phyloP scores from a whole-genome alignment of 2,888 invertebrate species.

The Omphaloscelis lunosa region DNA sequence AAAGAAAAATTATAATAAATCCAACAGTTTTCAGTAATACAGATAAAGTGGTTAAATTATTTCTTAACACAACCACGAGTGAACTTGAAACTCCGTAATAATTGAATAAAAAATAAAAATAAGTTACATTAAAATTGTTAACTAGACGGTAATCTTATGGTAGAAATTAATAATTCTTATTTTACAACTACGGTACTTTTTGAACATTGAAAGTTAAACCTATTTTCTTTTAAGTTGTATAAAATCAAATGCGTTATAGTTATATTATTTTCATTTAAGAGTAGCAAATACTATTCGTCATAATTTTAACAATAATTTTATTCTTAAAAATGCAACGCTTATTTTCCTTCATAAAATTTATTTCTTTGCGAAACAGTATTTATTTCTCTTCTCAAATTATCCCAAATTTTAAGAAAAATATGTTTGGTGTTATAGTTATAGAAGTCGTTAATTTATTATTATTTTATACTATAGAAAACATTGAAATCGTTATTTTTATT shows the following conservation, averaged over 20 bases:
- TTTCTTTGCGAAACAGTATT: slow-evolving; percentile 51
- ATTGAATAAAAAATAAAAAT: slow-evolving; percentile 59
- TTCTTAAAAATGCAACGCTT: slow-evolving; percentile 63
- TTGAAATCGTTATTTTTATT: slow-evolving; percentile 57
- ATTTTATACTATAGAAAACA: slow-evolving; percentile 59
- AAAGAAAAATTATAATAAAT: slow-evolving; percentile 59
- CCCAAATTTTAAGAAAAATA: slow-evolving; percentile 64
- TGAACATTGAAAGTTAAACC: slow-evolving; percentile 62
- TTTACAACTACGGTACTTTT: slow-evolving; percentile 62
- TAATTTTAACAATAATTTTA: slow-evolving; percentile 42
- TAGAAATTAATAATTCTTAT: slow-evolving; percentile 61
- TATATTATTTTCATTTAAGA: slow-evolving; percentile 50
- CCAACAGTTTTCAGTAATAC: slow-evolving; percentile 61
- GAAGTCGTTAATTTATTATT: slow-evolving; percentile 57
- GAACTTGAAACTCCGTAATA: slow-evolving; percentile 75
- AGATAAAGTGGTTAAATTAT: slow-evolving; percentile 63
- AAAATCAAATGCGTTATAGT: slow-evolving; percentile 57
- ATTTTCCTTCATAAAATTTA: slow-evolving; percentile 50
- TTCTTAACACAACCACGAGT: slow-evolving; percentile 87
- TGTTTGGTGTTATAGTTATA: slow-evolving; percentile 62
- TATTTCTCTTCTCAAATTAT: slow-evolving; percentile 40
- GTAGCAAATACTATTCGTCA: slow-evolving; percentile 55
- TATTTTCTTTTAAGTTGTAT: slow-evolving; percentile 64
- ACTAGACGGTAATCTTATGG: slow-evolving; percentile 62
- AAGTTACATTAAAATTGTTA: slow-evolving; percentile 63